A percentile compares a stretch with the other conserved stretches of the same genome.
phyloP scores from a whole-genome alignment of 2,888 invertebrate genomes.

The Mallateleia sp. region DNA sequence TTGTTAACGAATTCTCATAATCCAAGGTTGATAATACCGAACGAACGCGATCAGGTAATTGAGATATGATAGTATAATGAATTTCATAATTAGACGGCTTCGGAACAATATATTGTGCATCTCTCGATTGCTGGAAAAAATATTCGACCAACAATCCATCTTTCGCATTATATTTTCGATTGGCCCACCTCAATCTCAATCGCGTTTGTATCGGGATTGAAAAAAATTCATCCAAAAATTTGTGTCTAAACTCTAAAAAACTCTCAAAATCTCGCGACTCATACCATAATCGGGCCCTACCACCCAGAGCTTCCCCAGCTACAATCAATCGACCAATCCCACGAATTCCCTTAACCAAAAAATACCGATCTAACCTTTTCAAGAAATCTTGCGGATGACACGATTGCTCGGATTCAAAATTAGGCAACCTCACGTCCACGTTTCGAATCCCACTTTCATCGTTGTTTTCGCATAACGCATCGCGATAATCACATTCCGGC shows the following conservation, averaged over 20 bases:
- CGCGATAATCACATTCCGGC: no score
- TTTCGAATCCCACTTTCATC: no score
- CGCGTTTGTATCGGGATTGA: conserved; percentile 45
- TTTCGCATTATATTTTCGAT: conserved; percentile 22
- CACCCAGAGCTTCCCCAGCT: not conserved
- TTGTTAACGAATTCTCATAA: not conserved
- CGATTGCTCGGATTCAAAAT: conserved; percentile 14
- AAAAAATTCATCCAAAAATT: conserved; percentile 27
- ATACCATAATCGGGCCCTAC: conserved; percentile 2
- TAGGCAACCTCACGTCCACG: conserved; percentile 16
- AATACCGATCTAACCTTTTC: conserved; percentile 1
- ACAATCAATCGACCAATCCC: not conserved
- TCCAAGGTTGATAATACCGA: not conserved
- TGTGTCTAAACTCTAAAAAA: not conserved
- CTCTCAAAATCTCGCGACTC: not conserved
- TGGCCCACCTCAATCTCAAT: conserved; percentile 41
- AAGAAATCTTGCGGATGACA: conserved; percentile 4
- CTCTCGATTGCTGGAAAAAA: conserved; percentile 64
- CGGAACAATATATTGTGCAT: conserved; percentile 53
- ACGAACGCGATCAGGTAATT: conserved; percentile 55
- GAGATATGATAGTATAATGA: conserved; percentile 66
- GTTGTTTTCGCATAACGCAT: no score
- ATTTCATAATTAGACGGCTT: conserved; percentile 52
- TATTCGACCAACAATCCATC: conserved; percentile 53
- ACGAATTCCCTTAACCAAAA: conserved; percentile 5